phyloP scores from a whole-genome alignment of 2,113 vertebrate genomes.

The Carlito syrichta region DNA sequence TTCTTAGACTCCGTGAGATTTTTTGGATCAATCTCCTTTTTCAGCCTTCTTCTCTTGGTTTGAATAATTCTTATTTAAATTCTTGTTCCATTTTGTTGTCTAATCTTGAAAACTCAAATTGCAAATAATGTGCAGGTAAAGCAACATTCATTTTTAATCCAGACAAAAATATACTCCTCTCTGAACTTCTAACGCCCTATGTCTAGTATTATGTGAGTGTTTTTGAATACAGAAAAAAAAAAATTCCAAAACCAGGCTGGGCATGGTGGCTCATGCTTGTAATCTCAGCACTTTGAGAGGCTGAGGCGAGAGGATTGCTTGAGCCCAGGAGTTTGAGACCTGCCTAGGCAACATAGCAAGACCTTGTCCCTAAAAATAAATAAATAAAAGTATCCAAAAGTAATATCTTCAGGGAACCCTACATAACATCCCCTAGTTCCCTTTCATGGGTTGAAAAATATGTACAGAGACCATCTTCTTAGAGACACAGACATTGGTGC shows the following conservation, averaged over 20 bases:
- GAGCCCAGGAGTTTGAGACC: too few relatives aligned
- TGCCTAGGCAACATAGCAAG: too few relatives aligned
- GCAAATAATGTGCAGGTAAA: background rate
- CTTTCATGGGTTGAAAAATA: background rate
- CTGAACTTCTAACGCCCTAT: background rate
- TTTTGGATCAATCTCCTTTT: background rate
- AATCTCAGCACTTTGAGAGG: too few relatives aligned
- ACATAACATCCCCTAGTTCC: background rate
- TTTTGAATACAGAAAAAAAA: constrained; percentile 31
- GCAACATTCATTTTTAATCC: background rate
- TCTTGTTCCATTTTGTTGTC: background rate
- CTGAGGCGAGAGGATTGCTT: too few relatives aligned
- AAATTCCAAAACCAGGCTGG: too few relatives aligned
- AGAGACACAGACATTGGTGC: background rate
- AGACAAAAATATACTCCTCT: background rate
- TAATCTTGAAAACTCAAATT: background rate
- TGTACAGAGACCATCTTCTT: background rate
- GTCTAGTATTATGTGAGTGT: background rate
- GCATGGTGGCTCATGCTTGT: too few relatives aligned
- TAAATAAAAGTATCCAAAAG: background rate
- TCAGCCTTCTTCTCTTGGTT: background rate
- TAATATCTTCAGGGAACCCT: background rate
- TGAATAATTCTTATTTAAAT: constrained; percentile 12
- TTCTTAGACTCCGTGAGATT: background rate
- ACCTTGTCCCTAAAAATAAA: too few relatives aligned